These are phyloP conservation scores for Standfussiana lucernea DNA, from an alignment of 2,888 invertebrate species.

Conservation along the genomic window DNA sequence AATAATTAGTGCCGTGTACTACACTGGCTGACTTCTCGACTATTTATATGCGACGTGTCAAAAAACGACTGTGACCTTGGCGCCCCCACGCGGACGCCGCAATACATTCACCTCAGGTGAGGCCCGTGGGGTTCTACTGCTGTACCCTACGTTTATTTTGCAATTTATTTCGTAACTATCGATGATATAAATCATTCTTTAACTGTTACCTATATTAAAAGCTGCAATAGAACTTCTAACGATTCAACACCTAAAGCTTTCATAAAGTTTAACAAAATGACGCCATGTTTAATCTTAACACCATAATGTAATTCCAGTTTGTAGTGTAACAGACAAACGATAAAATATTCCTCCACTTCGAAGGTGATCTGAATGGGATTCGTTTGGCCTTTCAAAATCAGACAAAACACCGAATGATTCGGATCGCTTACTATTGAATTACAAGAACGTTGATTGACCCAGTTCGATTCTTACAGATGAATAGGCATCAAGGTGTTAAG, in stretches of 20 bases:
- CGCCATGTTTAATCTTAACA: constrained; percentile 22
- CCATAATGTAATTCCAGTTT: constrained; percentile 1
- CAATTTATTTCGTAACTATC: constrained; percentile 66
- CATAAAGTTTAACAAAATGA: constrained; percentile 7
- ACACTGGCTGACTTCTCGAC: constrained; percentile 79
- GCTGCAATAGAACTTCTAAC: background rate
- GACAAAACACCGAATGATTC: constrained; percentile 45
- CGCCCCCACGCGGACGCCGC: constrained; percentile 87
- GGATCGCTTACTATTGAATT: constrained; percentile 38
- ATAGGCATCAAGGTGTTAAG: constrained; percentile 49
- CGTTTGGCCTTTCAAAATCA: constrained; percentile 50
- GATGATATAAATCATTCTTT: constrained; percentile 40
- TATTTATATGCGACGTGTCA: constrained; percentile 89
- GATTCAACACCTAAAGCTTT: background rate
- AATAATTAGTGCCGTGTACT: constrained; percentile 80
- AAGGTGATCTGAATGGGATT: constrained; percentile 54
- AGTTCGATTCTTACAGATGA: constrained; percentile 46
- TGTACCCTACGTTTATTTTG: constrained; percentile 72
- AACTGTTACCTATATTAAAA: constrained; percentile 1
- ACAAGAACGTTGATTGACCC: constrained; percentile 52
- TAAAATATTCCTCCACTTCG: constrained; percentile 25
- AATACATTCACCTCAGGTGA: constrained; percentile 89
- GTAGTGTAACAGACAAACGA: constrained; percentile 17
- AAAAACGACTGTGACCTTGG: constrained; percentile 89
- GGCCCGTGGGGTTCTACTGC: constrained; percentile 81